These are phyloP conservation scores for Alitta virens DNA, from an alignment of 2,888 invertebrate genomes.

Conservation along the genomic window DNA sequence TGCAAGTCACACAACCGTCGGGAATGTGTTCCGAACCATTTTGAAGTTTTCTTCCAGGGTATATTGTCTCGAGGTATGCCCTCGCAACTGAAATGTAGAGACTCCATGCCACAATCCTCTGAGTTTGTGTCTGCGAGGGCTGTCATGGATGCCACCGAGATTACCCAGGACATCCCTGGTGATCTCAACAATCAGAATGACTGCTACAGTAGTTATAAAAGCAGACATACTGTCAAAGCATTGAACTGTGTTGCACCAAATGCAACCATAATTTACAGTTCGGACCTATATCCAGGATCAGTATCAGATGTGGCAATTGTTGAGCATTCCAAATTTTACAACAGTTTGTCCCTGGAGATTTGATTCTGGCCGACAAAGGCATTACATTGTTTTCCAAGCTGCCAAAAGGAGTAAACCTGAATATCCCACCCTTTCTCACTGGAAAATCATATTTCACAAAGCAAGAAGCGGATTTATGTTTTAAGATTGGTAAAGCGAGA, in stretches of 20 bases:
- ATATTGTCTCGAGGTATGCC: not conserved
- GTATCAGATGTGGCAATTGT: slow-evolving; percentile 6
- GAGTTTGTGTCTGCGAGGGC: slow-evolving; percentile 4
- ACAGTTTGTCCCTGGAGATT: not conserved
- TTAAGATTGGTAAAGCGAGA: too few species aligned
- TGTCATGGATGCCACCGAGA: slow-evolving; percentile 16
- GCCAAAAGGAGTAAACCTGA: too few species aligned
- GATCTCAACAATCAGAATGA: not conserved
- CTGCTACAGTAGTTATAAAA: slow-evolving; percentile 2
- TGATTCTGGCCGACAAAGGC: too few species aligned
- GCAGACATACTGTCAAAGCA: slow-evolving; percentile 6
- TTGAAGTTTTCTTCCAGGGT: not conserved
- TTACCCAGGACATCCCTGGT: slow-evolving; percentile 1
- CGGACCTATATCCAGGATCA: slow-evolving; percentile 8
- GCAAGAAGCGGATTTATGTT: too few species aligned
- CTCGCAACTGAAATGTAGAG: slow-evolving; percentile 10
- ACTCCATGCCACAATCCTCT: not conserved
- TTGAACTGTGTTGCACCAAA: slow-evolving; percentile 10
- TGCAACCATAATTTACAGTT: not conserved
- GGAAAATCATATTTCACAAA: too few species aligned
- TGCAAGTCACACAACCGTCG: not conserved
- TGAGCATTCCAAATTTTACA: slow-evolving; percentile 1
- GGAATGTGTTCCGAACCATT: slow-evolving; percentile 4
- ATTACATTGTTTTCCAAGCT: too few species aligned
- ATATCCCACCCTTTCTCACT: too few species aligned